Conservation (phyloP, 2,113 vertebrate species). For the Nerophis lumbriciformis region DNA sequence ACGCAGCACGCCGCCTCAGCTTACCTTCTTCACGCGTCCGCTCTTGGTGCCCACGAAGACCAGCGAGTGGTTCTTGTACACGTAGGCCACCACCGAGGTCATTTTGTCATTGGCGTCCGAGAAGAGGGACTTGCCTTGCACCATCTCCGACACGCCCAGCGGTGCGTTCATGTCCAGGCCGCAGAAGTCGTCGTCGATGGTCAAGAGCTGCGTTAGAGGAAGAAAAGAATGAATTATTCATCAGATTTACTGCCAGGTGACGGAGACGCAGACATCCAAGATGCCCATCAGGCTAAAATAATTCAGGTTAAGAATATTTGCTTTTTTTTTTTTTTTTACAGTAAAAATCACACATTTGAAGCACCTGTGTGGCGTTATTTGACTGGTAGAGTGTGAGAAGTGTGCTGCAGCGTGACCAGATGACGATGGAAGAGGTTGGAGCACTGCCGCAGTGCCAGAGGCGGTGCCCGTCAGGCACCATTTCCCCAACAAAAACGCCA, state of each 20-base stretch:
- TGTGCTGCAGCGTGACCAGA: constrained; percentile 9
- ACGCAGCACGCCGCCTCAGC: constrained; percentile 53
- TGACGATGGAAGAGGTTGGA: constrained; percentile 30
- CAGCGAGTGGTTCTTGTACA: constrained; percentile 98
- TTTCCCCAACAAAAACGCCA: constrained; percentile 50
- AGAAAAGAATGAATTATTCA: not conserved
- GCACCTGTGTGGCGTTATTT: too few species aligned
- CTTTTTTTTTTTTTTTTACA: too few species aligned
- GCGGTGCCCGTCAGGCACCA: constrained; percentile 51
- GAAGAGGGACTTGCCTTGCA: constrained; percentile 87
- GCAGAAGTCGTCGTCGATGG: constrained; percentile 96
- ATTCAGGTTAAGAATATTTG: too few species aligned
- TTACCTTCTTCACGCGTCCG: constrained; percentile 95
- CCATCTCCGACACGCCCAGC: constrained; percentile 93
- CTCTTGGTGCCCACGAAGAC: constrained; percentile 95
- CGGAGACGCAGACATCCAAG: too few species aligned
- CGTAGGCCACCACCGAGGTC: constrained; percentile 92
- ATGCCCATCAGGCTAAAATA: too few species aligned
- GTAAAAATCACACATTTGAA: too few species aligned
- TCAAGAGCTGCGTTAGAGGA: constrained; percentile 79
- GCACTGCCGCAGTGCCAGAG: constrained; percentile 42
- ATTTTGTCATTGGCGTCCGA: constrained; percentile 89
- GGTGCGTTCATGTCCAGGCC: constrained; percentile 99
- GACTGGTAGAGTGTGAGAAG: too few species aligned
- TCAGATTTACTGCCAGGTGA: not conserved